Base-by-base conservation (phyloP, 2,797 vertebrate species). In the Falco naumanni region DNA sequence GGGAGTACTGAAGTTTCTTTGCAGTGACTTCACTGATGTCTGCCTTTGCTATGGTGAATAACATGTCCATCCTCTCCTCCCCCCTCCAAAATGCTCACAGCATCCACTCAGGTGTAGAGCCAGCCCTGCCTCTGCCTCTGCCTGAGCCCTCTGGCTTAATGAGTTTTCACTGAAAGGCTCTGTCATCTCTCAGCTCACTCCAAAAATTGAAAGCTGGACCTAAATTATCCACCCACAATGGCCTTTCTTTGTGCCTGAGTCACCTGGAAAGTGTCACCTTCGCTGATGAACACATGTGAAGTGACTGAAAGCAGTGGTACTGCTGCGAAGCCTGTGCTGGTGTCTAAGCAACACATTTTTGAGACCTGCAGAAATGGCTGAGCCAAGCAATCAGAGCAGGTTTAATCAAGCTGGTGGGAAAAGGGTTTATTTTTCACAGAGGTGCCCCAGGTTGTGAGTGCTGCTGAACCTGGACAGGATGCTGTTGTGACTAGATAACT, bases 221-320 rank as follows among this genome's bases (percentile, higher is more conserved):
- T 45, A 59, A 96, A 90, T 90, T 81, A 87, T 69, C 86, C 70
- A 51, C 78, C 84, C 60, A 89, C 87, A 89, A 39, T 29, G 56
- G 78, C 39, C 51, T 90, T 77, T 89, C 87, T 96, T 85, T 85
- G 87, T 85, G 71, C 78, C 53, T 94, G 89, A 94, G 84, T 92
- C 95, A 94, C 93, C 95, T 92, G 84, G 51, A 53, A 90, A 83
- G 64, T 83, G 86, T 89, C 93, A 93, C 92, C 86, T 87, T 87
- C 84, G 65, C 69, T 64, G 76, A 87, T 15, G 76, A 80, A 70
- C 14, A 1, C 0, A 15, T 85, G 50, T 53, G 39, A 84, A 96
- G 65, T 51, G 87, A 93, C 56, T 77, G 92, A 93, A 70, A 87
- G 81, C 56, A 57, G 66, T 0, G 1, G 33, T n/a, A 60, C 74